phyloP scores from a whole-genome alignment of 2,797 vertebrate species.

The Gallinago solitaria region DNA sequence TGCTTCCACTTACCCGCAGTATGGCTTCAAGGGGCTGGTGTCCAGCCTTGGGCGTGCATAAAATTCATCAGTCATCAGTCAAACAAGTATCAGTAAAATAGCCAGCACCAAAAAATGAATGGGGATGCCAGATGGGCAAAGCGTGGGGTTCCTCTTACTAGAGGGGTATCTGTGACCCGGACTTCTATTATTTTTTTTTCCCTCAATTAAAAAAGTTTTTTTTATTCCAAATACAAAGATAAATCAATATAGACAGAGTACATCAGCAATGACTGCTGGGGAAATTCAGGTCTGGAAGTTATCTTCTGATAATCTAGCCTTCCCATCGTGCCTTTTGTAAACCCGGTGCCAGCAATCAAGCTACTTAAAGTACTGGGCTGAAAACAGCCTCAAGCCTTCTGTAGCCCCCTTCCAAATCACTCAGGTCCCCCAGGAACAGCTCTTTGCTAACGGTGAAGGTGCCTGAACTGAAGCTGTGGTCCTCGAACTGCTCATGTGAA shows the following conservation, averaged over 20 bases:
- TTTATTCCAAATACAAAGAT: background rate
- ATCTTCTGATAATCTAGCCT: background rate
- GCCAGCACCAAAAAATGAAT: background rate
- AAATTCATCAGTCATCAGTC: background rate
- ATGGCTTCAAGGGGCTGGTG: background rate
- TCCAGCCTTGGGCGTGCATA: background rate
- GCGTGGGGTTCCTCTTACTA: background rate
- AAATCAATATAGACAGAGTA: background rate
- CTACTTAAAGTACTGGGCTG: background rate
- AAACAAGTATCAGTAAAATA: background rate
- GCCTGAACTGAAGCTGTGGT: background rate
- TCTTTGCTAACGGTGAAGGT: background rate
- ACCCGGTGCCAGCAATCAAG: background rate
- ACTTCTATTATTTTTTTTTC: no score
- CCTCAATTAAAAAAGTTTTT: no score
- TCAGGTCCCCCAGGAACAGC: background rate
- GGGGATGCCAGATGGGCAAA: background rate
- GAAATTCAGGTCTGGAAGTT: background rate
- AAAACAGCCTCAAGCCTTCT: background rate
- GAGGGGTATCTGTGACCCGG: background rate
- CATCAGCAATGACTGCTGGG: background rate
- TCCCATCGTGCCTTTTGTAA: background rate
- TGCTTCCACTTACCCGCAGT: background rate
- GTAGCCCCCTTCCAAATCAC: background rate
- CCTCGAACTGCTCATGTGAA: rapidly evolving